Evolutionary conservation across 2,888 invertebrate genomes (phyloP).

Genomic region (Tenthredo notha): DNA sequence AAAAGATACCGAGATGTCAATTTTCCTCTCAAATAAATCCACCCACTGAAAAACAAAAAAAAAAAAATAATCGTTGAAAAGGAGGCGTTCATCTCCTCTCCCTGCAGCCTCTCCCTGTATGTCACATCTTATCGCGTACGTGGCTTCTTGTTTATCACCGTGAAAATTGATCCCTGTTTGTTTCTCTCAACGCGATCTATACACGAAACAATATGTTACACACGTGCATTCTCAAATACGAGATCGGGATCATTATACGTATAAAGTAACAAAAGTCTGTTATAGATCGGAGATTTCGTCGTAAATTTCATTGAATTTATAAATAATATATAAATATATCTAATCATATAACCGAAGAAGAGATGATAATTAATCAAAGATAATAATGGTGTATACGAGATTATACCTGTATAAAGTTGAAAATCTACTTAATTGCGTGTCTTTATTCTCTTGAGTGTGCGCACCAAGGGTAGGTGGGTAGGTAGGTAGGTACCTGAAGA

Average conservation of each 20-base stretch:
- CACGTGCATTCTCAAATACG: neutral
- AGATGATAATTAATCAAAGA: neutral
- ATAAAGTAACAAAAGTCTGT: too few relatives aligned
- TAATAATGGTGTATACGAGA: neutral
- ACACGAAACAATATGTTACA: neutral
- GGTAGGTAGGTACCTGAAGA: neutral
- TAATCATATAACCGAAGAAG: too few relatives aligned
- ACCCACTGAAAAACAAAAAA: neutral
- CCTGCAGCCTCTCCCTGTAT: neutral
- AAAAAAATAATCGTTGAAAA: neutral
- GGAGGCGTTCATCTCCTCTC: neutral
- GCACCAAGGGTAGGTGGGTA: neutral
- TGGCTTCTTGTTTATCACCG: constrained; percentile 26
- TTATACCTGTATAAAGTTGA: neutral
- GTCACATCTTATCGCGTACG: constrained; percentile 12
- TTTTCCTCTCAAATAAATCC: neutral
- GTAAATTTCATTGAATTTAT: too few relatives aligned
- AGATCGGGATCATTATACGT: too few relatives aligned
- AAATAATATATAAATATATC: too few relatives aligned
- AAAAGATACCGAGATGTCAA: too few relatives aligned
- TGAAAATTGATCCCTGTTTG: constrained; percentile 37
- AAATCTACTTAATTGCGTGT: constrained; percentile 3
- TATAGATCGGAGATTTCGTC: too few relatives aligned
- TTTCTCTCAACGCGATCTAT: neutral
- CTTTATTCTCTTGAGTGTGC: neutral